These are phyloP conservation scores for Pseudochirops cupreus DNA, from an alignment of 2,797 vertebrate species.

Conservation along the genomic window DNA sequence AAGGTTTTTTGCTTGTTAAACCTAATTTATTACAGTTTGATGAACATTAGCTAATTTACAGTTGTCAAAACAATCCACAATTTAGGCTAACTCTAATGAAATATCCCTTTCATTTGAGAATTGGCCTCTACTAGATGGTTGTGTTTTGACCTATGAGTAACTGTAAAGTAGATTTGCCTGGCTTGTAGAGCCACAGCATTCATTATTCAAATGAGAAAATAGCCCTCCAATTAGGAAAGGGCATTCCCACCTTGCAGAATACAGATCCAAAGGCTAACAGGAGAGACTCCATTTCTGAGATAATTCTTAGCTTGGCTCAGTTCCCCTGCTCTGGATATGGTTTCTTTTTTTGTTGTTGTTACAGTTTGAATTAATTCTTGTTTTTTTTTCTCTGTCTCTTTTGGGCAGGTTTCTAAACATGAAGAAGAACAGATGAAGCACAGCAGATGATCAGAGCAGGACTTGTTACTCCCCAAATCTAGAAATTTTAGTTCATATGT, in stretches of 20 bases:
- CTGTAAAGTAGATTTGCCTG: not conserved
- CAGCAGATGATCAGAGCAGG: slow-evolving; percentile 93
- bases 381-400: slow-evolving; percentile 81
- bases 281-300: not conserved
- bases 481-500: slow-evolving; percentile 93
- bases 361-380: slow-evolving; percentile 59
- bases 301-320: not conserved
- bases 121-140: not conserved
- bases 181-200: not conserved
- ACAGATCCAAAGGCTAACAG: not conserved
- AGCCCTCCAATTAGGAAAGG: not conserved
- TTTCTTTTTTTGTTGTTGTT: not conserved
- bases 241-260: not conserved
- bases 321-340: slow-evolving; percentile 41
- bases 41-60: not conserved
- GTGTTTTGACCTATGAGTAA: not conserved
- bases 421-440: slow-evolving; percentile 90
- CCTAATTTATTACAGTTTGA: not conserved
- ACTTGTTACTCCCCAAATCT: slow-evolving; percentile 94
- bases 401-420: slow-evolving; percentile 93
- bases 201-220: not conserved
- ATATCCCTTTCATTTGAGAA: not conserved
- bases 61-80: not conserved
- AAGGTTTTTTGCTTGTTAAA: not conserved
- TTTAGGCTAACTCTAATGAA: not conserved